Evolutionary conservation across 2,888 invertebrate species (phyloP).

Genomic region (Drosophila mercatorum): DNA sequence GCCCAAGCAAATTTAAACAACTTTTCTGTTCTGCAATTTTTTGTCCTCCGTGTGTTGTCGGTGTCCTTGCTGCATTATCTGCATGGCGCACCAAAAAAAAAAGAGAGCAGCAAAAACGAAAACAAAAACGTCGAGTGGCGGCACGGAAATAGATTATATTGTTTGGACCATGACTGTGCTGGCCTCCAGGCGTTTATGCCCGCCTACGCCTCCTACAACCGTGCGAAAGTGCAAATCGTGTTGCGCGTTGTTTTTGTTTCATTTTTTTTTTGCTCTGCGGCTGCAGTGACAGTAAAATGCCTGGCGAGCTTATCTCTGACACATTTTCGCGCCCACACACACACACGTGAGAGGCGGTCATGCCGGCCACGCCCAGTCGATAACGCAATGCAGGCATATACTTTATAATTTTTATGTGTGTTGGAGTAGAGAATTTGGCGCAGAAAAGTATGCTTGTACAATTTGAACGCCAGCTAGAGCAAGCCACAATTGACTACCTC

Average conservation of each 20-base stretch:
- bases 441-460: constrained; percentile 43
- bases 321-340: constrained; percentile 44
- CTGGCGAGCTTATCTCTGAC: constrained; percentile 72
- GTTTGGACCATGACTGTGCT: constrained; percentile 64
- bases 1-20: constrained; percentile 62
- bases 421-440: constrained; percentile 36
- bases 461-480: constrained; percentile 16
- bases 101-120: background rate
- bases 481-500: constrained; percentile 47
- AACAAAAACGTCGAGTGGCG: constrained; percentile 54
- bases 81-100: constrained; percentile 33
- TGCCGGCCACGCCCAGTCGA: constrained; percentile 45
- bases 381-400: constrained; percentile 61
- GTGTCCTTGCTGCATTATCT: constrained; percentile 49
- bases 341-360: constrained; percentile 18
- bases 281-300: constrained; percentile 63
- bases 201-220: background rate
- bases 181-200: constrained; percentile 67
- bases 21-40: constrained; percentile 25
- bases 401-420: constrained; percentile 66
- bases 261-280: background rate
- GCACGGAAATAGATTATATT: constrained; percentile 74
- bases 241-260: constrained; percentile 11
- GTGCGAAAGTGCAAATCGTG: constrained; percentile 71
- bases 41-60: constrained; percentile 13